Evolutionary conservation across 2,113 vertebrate species (phyloP), one percentile per base, ranked within the genome.

Genomic region (Ailuropoda melanoleuca): DNA sequence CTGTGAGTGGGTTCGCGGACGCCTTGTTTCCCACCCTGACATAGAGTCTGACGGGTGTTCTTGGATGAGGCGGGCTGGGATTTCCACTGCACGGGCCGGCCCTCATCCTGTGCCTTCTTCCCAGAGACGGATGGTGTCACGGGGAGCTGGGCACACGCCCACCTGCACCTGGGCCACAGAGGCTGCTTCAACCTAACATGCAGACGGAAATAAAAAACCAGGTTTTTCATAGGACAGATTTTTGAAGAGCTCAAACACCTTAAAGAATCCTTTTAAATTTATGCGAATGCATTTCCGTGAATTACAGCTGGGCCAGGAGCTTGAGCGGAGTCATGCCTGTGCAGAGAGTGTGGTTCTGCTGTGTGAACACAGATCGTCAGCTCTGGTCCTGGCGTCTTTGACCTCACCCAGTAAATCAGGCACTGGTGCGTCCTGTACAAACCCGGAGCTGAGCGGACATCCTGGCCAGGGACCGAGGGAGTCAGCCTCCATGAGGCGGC

Each of bases 351-450:
- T 1, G 39, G 70, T 34, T 31, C 70, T 31, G 19, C 37, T 43
- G 37, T 74, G 10, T 24, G 37, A 37, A 43, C 70, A 74, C 29
- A 1, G 21, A 9, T 3, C 9, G 21, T 34, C 23, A 13, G 0
- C 88, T 26, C 43, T 43, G 34, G 31, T 12, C 14, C 5, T n/a
- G 39, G 8, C 29, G 29, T 14, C 29, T 1, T 43, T n/a, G 18
- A n/a, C 5, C 72, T n/a, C 29, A 6, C 7, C 26, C 13, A 3
- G 19, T 17, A 18, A 18, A 2, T 7, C 55, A 4, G 8, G 29
- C 0, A 0, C 39, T 2, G 8, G 29, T 1, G n/a, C 7, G 15
- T 18, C 19, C 4, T 62, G 31, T 13, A 37, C 31, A n/a, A 6
- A 26, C 55, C 1, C 13, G 2, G 55, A 43, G 55, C 15, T 29